phyloP scores from a whole-genome alignment of 2,113 vertebrate species.

The Halcyon malimbica region DNA sequence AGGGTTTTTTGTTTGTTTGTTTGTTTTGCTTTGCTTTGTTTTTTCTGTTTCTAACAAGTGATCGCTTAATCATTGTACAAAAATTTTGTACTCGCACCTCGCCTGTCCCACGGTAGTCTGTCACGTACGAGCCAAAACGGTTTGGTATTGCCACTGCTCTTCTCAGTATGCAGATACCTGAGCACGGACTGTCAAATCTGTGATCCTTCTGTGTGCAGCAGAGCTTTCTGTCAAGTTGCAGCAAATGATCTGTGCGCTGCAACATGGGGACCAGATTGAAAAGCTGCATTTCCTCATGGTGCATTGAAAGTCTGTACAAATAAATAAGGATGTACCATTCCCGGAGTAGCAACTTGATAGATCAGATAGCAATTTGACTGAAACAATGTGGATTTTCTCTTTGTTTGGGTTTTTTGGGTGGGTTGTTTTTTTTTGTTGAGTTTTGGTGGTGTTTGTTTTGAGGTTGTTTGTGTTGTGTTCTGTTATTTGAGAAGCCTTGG shows the following conservation, averaged over 20 bases:
- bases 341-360: neutral
- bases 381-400: neutral
- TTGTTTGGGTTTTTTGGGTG: too few relatives aligned
- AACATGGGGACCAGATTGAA: neutral
- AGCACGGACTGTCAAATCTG: neutral
- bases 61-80: neutral
- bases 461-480: neutral
- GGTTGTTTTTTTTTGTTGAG: too few relatives aligned
- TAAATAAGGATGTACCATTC: neutral
- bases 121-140: neutral
- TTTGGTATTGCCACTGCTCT: neutral
- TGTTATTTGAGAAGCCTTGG: neutral
- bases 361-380: neutral
- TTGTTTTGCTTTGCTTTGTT: too few relatives aligned
- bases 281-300: neutral
- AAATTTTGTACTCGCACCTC: neutral
- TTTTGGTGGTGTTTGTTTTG: neutral
- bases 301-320: neutral
- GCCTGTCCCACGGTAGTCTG: neutral
- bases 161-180: rapidly evolving
- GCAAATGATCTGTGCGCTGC: neutral
- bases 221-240: neutral
- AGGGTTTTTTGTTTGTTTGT: neutral
- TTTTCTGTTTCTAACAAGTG: neutral
- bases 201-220: neutral